Evolutionary conservation across 2,888 invertebrate genomes (phyloP), one percentile per base, ranked within the genome.

Genomic region (Glyphotaelius pellucidus): DNA sequence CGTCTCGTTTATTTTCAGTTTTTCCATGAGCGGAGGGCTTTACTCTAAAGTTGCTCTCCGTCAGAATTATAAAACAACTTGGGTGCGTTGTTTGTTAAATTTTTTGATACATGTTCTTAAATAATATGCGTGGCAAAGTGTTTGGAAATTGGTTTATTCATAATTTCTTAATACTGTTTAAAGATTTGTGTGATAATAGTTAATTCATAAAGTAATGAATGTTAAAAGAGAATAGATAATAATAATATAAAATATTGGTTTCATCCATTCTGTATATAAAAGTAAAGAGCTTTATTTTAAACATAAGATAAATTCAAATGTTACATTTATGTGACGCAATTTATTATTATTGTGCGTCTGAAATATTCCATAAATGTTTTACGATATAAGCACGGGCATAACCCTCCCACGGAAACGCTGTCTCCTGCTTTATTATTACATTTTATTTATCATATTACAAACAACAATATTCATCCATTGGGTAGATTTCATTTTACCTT

Each of bases 321-420:
- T 92, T 91, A 93, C 92, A 87, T 92, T 92, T 92, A 81, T 90
- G 93, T 92, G 91, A 90, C 91, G 90, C 84, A 90, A 89, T 35
- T 67, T 86, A 86, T 47, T 86, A 84, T 91, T 90, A 80, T 90
- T 86, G 91, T 93, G 90, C 91, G 90, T 92, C 92, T 92, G 93
- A 92, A 93, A 90, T 92, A 93, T 93, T 93, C 93, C 93, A 93
- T 93, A 92, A 93, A 93, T 93, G 93, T 93, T 92, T 91, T 93
- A 92, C 80, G 31, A 52, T 91, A 42, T 92, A 90, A 92, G 92
- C 90, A 91, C 91, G 81, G 67, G 67, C 67, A n/a, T 67, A 67
- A 67, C 67, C 90, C 90, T 25, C 52, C 25, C 67, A 67, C n/a
- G 9, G 25, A 67, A 67, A 67, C 9, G 67, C n/a, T 67, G 67